These are phyloP conservation scores for Paracentrotus lividus DNA, from an alignment of 53 echinoderm and acorn worm genomes.

Conservation along the genomic window DNA sequence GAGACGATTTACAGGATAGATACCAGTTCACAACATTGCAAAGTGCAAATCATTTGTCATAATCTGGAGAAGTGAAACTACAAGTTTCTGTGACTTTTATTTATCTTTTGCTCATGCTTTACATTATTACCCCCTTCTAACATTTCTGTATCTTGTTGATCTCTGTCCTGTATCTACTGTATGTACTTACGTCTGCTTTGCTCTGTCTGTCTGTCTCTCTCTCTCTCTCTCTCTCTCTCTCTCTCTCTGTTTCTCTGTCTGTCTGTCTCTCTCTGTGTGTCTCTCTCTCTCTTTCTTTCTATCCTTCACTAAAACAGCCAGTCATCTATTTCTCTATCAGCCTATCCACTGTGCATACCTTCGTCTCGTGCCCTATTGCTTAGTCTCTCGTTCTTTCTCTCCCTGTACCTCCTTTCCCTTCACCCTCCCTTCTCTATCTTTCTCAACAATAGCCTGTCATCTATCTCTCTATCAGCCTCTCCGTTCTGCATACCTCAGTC, in stretches of 20 bases:
- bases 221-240: not conserved
- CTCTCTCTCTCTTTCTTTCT: not conserved
- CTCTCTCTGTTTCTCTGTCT: not conserved
- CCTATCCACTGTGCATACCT: conserved; percentile 20
- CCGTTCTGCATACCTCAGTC: conserved; percentile 21
- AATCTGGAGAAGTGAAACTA: not conserved
- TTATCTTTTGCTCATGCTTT: not conserved
- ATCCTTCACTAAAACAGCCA: not conserved
- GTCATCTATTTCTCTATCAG: conserved; percentile 12
- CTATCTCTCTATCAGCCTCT: conserved; percentile 17
- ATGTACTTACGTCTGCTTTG: not conserved
- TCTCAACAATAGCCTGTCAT: not conserved
- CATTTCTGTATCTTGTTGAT: not conserved
- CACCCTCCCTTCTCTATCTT: not conserved
- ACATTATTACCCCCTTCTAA: not conserved
- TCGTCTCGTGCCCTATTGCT: not conserved
- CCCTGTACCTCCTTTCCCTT: not conserved
- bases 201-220: not conserved
- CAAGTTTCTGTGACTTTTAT: not conserved
- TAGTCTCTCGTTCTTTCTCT: not conserved
- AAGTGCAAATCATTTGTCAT: conserved; percentile 33
- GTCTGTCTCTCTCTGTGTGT: not conserved
- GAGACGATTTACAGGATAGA: not conserved
- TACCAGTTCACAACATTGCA: not conserved
- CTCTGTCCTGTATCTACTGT: not conserved